Percentiles rank a stretch among this genome's conserved stretches.
Conservation (phyloP, 92 coral and sea anemone species). For the Epizoanthus illoricatus region DNA sequence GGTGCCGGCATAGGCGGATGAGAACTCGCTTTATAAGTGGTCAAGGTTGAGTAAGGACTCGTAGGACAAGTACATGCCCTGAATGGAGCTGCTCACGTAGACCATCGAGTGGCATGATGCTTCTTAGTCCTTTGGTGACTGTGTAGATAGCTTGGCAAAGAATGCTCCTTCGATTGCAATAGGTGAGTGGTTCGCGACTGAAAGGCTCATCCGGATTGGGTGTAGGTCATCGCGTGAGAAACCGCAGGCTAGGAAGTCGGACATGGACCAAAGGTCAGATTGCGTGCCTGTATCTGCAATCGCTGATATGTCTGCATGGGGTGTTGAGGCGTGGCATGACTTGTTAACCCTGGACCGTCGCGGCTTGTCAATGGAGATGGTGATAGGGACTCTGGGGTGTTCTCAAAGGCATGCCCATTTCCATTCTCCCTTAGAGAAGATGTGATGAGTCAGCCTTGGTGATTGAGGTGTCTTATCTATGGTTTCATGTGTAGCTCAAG, state of each 20-base stretch:
- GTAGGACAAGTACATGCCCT: conserved; percentile 43
- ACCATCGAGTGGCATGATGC: conserved; percentile 49
- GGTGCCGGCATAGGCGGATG: conserved; percentile 1
- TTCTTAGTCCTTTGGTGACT: background rate
- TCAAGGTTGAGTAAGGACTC: conserved; percentile 50
- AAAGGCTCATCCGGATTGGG: conserved; percentile 51
- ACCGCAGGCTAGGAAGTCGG: conserved; percentile 38
- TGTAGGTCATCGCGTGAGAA: conserved; percentile 58
- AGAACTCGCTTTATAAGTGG: conserved; percentile 17
- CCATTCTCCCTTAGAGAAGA: conserved; percentile 1
- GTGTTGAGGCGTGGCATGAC: background rate
- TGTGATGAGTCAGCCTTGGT: too few species aligned
- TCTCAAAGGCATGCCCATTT: conserved; percentile 4
- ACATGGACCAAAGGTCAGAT: conserved; percentile 47
- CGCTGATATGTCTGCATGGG: conserved; percentile 17
- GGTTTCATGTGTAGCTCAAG: conserved; percentile 11
- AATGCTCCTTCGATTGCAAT: conserved; percentile 50
- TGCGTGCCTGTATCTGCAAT: conserved; percentile 41
- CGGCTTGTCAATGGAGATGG: conserved; percentile 1
- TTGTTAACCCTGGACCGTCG: background rate
- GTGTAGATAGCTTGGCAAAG: conserved; percentile 40
- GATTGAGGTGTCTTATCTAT: background rate
- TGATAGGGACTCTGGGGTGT: conserved; percentile 17
- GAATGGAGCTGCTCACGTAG: conserved; percentile 49
- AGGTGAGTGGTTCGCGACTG: conserved; percentile 50